Evolutionary conservation across 2,113 vertebrate genomes (phyloP).

Genomic region (Tenrec ecaudatus): DNA sequence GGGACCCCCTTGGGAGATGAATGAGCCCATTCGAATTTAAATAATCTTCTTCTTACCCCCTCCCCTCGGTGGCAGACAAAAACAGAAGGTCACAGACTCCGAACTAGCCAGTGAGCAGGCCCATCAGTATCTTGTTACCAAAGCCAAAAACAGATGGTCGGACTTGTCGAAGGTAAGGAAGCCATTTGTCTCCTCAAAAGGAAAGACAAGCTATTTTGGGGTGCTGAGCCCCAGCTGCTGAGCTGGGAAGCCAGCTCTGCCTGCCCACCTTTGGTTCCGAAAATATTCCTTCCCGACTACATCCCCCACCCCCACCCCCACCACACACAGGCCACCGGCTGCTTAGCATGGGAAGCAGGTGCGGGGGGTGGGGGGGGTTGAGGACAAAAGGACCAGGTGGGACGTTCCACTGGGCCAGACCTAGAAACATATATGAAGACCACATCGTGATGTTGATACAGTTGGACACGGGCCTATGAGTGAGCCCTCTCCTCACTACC

Average conservation of each 20-base stretch:
- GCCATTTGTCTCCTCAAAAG: constrained; percentile 67
- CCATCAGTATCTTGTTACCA: constrained; percentile 89
- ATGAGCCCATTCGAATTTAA: constrained; percentile 65
- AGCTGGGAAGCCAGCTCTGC: not conserved
- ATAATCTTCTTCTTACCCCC: constrained; percentile 11
- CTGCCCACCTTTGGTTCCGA: not conserved
- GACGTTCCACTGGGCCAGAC: not conserved
- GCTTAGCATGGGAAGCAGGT: not conserved
- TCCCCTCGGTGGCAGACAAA: constrained; percentile 83
- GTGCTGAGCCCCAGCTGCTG: not conserved
- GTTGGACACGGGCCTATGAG: no score
- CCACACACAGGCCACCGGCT: not conserved
- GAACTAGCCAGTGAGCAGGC: constrained; percentile 89
- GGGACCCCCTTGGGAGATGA: constrained; percentile 71
- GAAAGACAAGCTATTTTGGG: not conserved
- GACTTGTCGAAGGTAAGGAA: constrained; percentile 89
- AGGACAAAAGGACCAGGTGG: not conserved
- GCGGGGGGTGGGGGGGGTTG: no score
- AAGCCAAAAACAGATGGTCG: constrained; percentile 89
- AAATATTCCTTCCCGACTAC: no score
- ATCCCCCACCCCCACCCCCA: not conserved
- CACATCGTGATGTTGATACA: no score
- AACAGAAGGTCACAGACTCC: constrained; percentile 80
- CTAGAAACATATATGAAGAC: not conserved
- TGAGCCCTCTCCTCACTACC: no score